Conservation (phyloP, 2,888 invertebrate species). For the Ochlodes sylvanus region DNA sequence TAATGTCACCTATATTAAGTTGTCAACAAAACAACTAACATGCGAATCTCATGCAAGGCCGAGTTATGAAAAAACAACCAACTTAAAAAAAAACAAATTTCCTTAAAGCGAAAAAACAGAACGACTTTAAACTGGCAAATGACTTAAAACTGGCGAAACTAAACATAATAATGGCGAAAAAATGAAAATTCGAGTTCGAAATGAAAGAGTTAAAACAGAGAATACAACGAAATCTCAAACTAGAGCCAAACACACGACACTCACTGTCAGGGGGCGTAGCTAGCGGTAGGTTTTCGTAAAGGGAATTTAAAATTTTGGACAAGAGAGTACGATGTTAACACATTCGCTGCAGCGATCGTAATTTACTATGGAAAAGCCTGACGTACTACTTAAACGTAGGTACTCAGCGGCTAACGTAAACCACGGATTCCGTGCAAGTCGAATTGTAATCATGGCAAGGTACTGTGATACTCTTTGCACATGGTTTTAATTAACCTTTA, state of each 20-base stretch:
- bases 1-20: background rate
- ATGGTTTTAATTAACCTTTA: no score
- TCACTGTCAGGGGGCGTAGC: no score
- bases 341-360: no score
- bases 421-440: no score
- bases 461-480: no score
- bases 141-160: background rate
- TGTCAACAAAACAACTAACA: slow-evolving; percentile 9
- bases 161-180: background rate
- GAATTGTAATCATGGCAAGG: no score
- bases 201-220: background rate
- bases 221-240: background rate
- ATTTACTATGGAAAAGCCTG: no score
- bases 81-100: background rate
- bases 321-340: no score
- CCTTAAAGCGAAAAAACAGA: background rate
- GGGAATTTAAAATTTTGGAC: no score
- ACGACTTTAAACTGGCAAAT: background rate
- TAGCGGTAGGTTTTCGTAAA: no score
- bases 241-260: background rate
- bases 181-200: background rate
- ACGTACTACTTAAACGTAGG: no score
- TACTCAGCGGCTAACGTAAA: no score
- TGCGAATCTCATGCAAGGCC: slow-evolving; percentile 15
- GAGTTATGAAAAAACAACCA: background rate